Conservation (phyloP, 1,140 invertebrate genomes). For the Pantala flavescens region DNA sequence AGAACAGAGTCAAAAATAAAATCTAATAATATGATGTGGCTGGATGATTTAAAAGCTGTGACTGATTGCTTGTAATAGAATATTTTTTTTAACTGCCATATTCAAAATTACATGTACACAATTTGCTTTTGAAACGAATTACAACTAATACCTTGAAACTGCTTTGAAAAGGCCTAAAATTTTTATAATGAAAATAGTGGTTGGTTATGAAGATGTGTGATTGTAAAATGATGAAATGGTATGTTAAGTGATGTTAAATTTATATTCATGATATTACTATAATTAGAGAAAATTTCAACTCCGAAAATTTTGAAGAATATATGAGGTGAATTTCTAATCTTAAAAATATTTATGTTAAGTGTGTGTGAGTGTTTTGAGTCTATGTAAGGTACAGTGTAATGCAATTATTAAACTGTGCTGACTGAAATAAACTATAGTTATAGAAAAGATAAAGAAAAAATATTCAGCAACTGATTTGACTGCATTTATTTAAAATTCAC, state of each 20-base stretch:
- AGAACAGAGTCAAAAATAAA: neutral
- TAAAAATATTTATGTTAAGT: conserved; percentile 7
- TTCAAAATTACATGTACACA: neutral
- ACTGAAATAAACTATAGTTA: neutral
- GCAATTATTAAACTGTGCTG: conserved; percentile 3
- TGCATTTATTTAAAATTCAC: too few relatives aligned
- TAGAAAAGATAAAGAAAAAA: too few relatives aligned
- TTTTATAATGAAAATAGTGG: neutral
- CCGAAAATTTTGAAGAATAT: neutral
- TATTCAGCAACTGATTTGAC: too few relatives aligned
- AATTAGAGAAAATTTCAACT: neutral
- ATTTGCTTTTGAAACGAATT: conserved; percentile 7
- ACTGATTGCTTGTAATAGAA: neutral
- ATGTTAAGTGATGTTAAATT: conserved; percentile 2
- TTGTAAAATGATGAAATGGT: neutral
- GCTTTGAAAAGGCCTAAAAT: conserved; percentile 1
- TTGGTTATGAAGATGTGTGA: neutral
- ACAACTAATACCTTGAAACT: neutral
- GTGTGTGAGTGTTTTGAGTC: neutral
- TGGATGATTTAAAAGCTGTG: neutral
- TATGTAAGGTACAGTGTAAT: conserved; percentile 4
- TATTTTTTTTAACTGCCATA: neutral
- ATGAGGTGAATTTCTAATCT: neutral
- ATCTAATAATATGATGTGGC: neutral
- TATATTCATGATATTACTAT: neutral